phyloP scores from a whole-genome alignment of 2,113 vertebrate genomes.

The Sorex fumeus region DNA sequence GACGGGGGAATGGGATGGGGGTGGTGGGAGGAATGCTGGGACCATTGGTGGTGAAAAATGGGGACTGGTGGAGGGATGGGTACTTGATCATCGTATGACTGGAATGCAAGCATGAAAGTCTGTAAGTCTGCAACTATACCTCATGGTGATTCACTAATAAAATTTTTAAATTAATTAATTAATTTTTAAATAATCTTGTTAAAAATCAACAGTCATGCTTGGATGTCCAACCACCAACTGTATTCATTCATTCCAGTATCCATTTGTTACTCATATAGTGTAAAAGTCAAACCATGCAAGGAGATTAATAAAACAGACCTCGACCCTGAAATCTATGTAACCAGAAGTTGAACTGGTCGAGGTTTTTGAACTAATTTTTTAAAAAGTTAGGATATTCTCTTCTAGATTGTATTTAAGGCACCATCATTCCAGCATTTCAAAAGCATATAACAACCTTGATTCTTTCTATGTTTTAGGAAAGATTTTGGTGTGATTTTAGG shows the following conservation, averaged over 20 bases:
- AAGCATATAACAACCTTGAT: neutral
- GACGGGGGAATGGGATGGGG: too few relatives aligned
- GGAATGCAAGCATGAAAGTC: too few relatives aligned
- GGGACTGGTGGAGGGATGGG: too few relatives aligned
- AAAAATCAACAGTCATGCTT: neutral
- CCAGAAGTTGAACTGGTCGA: neutral
- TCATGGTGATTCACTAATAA: too few relatives aligned
- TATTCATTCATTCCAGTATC: neutral
- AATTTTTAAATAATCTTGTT: too few relatives aligned
- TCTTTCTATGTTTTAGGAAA: neutral
- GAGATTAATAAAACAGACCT: neutral
- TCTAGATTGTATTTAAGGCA: neutral
- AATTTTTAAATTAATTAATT: too few relatives aligned
- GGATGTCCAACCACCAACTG: neutral
- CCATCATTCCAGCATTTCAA: neutral
- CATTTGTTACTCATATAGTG: neutral
- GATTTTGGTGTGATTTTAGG: neutral
- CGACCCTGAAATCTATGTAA: neutral
- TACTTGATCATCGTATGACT: too few relatives aligned
- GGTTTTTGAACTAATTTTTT: constrained; percentile 44
- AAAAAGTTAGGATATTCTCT: neutral
- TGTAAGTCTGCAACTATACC: too few relatives aligned
- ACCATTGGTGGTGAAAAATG: too few relatives aligned
- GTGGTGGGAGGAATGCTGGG: too few relatives aligned
- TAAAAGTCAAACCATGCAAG: neutral